These are phyloP conservation scores for Nanger granti DNA, from an alignment of 2,113 vertebrate species.

Conservation along the genomic window DNA sequence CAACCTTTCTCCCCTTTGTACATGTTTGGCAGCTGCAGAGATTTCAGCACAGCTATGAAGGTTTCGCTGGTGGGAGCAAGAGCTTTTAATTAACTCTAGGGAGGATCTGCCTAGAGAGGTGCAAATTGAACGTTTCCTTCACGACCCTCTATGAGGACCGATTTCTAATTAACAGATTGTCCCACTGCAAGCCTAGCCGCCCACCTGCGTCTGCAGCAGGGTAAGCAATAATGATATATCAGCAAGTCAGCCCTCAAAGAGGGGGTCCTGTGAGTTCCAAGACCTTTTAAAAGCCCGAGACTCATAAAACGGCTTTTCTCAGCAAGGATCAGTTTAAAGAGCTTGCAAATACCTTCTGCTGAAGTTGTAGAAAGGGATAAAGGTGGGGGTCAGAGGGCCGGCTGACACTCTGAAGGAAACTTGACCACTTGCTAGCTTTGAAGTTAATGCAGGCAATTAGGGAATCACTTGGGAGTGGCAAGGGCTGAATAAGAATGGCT, in stretches of 20 bases:
- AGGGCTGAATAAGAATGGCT: not conserved
- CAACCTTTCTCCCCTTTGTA: not conserved
- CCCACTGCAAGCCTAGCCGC: accelerated
- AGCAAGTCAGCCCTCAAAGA: not conserved
- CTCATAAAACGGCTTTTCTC: not conserved
- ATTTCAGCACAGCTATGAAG: not conserved
- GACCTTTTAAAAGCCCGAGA: not conserved
- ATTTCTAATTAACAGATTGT: constrained; percentile 14
- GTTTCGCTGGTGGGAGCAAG: not conserved
- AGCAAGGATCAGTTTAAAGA: not conserved
- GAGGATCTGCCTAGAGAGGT: not conserved
- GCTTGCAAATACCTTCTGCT: not conserved
- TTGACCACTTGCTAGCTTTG: not conserved
- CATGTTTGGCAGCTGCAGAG: not conserved
- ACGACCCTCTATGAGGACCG: not conserved
- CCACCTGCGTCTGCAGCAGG: not conserved
- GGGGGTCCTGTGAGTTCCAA: not conserved
- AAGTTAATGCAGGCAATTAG: not conserved
- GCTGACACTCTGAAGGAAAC: not conserved
- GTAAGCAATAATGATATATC: not conserved
- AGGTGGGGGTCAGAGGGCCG: not conserved
- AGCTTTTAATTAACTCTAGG: constrained; percentile 12
- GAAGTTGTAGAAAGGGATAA: not conserved
- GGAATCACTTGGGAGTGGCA: not conserved
- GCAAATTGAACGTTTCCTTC: not conserved